Base-by-base conservation (phyloP, 2,113 vertebrate genomes). In the Lethenteron reissneri region DNA sequence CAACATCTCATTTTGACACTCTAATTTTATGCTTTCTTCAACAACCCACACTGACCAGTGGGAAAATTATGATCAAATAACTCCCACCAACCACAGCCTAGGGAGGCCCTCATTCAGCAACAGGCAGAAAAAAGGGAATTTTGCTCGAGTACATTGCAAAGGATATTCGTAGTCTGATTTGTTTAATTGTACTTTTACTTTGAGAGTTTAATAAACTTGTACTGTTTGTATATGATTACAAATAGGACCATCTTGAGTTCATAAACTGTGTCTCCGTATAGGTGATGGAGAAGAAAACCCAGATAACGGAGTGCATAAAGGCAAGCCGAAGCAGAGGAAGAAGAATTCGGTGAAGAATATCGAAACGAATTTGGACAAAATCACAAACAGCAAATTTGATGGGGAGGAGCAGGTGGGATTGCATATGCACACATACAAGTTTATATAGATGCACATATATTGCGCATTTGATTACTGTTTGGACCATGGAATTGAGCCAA, bases 341-440 rank as follows among this genome's bases (percentile, higher is more conserved):
- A 95, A 83, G 77, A 88, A 83, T 72, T 78, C 1, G 14, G 75
- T 73, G 87, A 85, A 73, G 78, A 97, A 88, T 0, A 85, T 97
- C 0, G 91, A 94, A 78, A 81, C 84, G 74, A 95, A 96, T 74
- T 57, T 90, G 73, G 82, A 77, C 73, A 95, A 87, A 80, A 86
- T 97, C 78, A 88, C 89, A 1, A 75, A 80, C 41, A 74, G 86
- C 0, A 84, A 87, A 70, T 78, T 80, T 0, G 82, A 85, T 72
- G 82, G 80, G 70, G 85, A 81, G 74, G 82, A 80, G 73, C 82
- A 87, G 87, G 91, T 96, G 76, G 71, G 78, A 75, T 56, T 69
- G n/a, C 41, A 57, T 56, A 56, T 57, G 17, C 2, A 9, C 56
- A 58, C 56, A 19, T 10, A n/a, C 12, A 64, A 72, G 2, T 62